Base-by-base conservation (phyloP, 1,140 invertebrate species). In the Saxidomus purpurata region DNA sequence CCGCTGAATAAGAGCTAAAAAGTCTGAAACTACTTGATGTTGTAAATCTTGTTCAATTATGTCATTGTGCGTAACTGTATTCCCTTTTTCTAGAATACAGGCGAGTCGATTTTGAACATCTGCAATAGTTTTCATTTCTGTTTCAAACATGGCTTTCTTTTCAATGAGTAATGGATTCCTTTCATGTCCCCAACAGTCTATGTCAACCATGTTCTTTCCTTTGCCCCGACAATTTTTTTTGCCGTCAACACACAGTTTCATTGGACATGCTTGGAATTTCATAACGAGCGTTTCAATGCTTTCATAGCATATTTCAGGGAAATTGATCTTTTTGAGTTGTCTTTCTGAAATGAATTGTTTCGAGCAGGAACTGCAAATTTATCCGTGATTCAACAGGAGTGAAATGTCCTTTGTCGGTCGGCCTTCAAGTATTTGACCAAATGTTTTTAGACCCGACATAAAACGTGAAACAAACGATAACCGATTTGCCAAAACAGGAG, bases 211-310 rank as follows among this genome's bases (percentile, higher is more conserved):
- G n/a, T 8, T 47, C 38, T 77, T 77, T 19, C 74, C 74, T 49
- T 47, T 77, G 4, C 43, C 74, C 43, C 74, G 31, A 47, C 74
- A 2, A 17, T 36, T 77, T 38, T 77, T 77, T 38, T 43, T 77
- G 74, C 74, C 74, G 28, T 77, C 74, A 38, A 77, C 74, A 49
- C 74, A 77, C 25, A 77, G 43, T 40, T 40, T 77, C 47, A 40
- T 25, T 4, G 36, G 74, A 11, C n/a, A 36, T 19, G 6, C 6
- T 43, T 28, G 15, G 13, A 47, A 77, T 77, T 77, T 40, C 22
- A 43, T 49, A n/a, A 38, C 34, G 43, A 47, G 17, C 9, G 74
- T 22, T 1, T 77, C 8, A 17, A 77, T 77, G 43, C 25, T 40
- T 47, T 77, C 36, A 43, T 77, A 13, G 31, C 38, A 77, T n/a